Base-by-base conservation (phyloP, 2,888 invertebrate species). In the Protodeltote pygarga region DNA sequence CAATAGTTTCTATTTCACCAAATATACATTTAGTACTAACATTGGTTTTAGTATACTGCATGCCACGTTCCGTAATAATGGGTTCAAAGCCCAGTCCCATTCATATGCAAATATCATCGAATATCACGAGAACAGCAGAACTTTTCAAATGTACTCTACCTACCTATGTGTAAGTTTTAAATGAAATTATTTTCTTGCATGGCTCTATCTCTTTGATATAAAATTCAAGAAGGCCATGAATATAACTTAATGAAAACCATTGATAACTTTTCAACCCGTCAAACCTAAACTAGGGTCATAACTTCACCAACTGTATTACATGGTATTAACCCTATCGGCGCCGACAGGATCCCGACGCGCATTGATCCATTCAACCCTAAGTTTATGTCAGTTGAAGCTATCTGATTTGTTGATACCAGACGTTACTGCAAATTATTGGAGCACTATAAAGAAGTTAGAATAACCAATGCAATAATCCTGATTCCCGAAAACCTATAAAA, bases 401-500 rank as follows among this genome's bases (percentile, higher is more conserved):
- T 50, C 28, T 20, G 46, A 38, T 45, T 63, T 49, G 49, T 47
- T 49, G 31, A 35, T 24, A 32, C 44, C 38, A n/a, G 42, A 33
- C 10, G 42, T 46, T 28, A 53, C 35, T 64, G 47, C 39, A 46
- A 53, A 58, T 60, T 57, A 75, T 72, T 65, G 52, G 46, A 59
- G 20, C 45, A 57, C 52, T 63, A 63, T 71, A 68, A 65, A 72
- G 34, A 77, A 77, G 71, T 75, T 74, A 61, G 71, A 79, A 74
- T 77, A 79, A 81, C 76, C 73, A 73, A 72, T 76, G 75, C 73
- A 80, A 78, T 82, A 83, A 81, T 79, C 73, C 65, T 65, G 75
- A 77, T 74, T 78, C 61, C 73, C 75, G 65, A 81, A 83, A 81
- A 79, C 78, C 81, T 79, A 85, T 90, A 87, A 89, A 87, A 83